phyloP scores from a whole-genome alignment of 2,113 vertebrate species.

The Electrona antarctica region DNA sequence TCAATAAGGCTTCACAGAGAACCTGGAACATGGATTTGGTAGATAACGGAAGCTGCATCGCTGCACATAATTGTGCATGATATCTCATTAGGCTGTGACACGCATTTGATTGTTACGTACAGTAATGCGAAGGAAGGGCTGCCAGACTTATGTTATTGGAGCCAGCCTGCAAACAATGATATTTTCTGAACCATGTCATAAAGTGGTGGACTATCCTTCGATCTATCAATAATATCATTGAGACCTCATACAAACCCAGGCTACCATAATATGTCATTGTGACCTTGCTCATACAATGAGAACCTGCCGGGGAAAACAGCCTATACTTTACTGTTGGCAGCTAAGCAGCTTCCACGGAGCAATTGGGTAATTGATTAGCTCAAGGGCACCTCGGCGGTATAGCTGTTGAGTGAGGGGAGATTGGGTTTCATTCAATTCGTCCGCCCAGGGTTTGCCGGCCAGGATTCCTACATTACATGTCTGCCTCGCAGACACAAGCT shows the following conservation, averaged over 20 bases:
- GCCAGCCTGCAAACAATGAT: too few relatives aligned
- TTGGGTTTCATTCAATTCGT: too few relatives aligned
- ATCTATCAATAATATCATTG: too few relatives aligned
- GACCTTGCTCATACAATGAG: too few relatives aligned
- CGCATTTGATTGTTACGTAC: neutral
- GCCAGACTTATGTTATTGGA: neutral
- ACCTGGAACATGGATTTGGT: conserved; percentile 34
- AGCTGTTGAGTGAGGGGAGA: neutral
- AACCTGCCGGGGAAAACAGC: too few relatives aligned
- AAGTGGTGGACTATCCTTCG: too few relatives aligned
- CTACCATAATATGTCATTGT: too few relatives aligned
- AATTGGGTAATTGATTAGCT: neutral
- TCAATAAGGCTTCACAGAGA: conserved; percentile 36
- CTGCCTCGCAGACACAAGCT: too few relatives aligned
- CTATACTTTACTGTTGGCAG: neutral
- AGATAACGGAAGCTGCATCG: conserved; percentile 21
- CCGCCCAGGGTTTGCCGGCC: too few relatives aligned
- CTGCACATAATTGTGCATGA: neutral
- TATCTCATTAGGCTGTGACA: neutral
- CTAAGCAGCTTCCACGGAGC: conserved; percentile 1
- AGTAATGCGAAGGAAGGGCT: neutral
- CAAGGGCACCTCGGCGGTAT: neutral
- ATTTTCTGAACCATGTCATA: too few relatives aligned
- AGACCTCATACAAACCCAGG: too few relatives aligned
- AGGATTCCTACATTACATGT: too few relatives aligned